Evolutionary conservation across 2,888 invertebrate species (phyloP).

Genomic region (Andrena dorsata): DNA sequence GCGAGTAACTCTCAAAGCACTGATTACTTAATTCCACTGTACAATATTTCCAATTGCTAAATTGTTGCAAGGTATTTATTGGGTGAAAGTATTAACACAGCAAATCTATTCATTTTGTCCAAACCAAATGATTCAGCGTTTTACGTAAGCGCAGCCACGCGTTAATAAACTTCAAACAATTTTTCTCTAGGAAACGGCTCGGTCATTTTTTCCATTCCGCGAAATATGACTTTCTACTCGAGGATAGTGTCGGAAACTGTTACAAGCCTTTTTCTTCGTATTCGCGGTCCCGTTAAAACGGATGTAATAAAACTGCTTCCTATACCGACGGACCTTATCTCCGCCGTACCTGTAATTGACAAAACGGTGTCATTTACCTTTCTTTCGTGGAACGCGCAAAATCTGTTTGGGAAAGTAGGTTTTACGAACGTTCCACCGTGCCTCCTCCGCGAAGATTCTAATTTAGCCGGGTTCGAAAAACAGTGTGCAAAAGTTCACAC

Average conservation of each 20-base stretch:
- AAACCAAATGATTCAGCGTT: neutral
- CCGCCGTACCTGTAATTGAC: constrained; percentile 12
- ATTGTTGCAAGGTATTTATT: neutral
- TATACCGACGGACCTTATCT: constrained; percentile 24
- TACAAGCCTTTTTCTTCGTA: constrained; percentile 22
- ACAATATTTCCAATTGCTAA: neutral
- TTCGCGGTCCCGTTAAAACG: constrained; percentile 27
- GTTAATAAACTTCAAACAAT: neutral
- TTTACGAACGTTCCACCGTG: neutral
- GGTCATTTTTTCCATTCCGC: constrained; percentile 14
- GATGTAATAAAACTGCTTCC: constrained; percentile 49
- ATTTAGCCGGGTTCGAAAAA: neutral
- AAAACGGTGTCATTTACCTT: constrained; percentile 28
- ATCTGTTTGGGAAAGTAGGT: neutral
- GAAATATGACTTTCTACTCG: constrained; percentile 48
- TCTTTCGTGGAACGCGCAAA: neutral
- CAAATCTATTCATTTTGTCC: neutral
- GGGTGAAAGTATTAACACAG: neutral
- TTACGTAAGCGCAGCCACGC: neutral
- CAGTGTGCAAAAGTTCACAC: too few species aligned
- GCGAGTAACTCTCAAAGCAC: too few species aligned
- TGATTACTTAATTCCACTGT: too few species aligned
- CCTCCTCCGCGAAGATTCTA: neutral
- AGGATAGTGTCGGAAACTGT: constrained; percentile 26
- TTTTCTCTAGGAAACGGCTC: neutral